A percentile compares a stretch with the other conserved stretches of the same genome.
phyloP scores from a whole-genome alignment of 2,113 vertebrate genomes.

The Anolis carolinensis region DNA sequence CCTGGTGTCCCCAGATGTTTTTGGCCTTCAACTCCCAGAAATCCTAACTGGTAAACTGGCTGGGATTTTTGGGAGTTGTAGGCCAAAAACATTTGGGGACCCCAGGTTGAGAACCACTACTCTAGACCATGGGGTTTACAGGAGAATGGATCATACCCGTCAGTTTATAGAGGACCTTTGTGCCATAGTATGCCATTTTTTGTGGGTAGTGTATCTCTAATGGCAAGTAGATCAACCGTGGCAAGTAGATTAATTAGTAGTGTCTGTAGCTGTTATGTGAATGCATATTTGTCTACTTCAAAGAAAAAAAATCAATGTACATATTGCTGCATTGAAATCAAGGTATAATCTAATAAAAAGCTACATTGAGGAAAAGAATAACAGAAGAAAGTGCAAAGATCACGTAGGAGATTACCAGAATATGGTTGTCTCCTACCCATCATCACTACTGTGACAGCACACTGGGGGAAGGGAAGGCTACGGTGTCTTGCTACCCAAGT shows the following conservation, averaged over 20 bases:
- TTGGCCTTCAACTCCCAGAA: too few species aligned
- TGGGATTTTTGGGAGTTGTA: too few species aligned
- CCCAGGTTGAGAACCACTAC: too few species aligned
- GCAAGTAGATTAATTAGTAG: conserved; percentile 8
- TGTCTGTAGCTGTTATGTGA: neutral
- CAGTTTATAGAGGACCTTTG: neutral
- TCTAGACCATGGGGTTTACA: too few species aligned
- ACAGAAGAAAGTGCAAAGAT: neutral
- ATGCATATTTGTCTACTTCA: neutral
- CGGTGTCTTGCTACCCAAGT: too few species aligned
- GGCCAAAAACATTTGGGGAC: too few species aligned
- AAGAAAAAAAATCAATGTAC: conserved; percentile 1
- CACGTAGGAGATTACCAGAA: neutral
- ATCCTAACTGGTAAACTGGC: too few species aligned
- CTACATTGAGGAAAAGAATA: neutral
- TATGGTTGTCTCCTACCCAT: neutral
- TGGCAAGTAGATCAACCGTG: neutral
- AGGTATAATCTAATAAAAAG: neutral
- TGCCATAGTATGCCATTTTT: neutral
- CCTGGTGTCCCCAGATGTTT: too few species aligned
- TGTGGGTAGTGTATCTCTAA: conserved; percentile 10
- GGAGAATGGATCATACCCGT: too few species aligned
- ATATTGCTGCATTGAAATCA: neutral
- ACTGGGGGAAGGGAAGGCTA: too few species aligned
- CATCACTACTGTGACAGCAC: neutral